Percentiles rank a stretch among this genome's conserved stretches.
phyloP scores from a whole-genome alignment of 2,113 vertebrate genomes.

The Rhodinocichla rosea region DNA sequence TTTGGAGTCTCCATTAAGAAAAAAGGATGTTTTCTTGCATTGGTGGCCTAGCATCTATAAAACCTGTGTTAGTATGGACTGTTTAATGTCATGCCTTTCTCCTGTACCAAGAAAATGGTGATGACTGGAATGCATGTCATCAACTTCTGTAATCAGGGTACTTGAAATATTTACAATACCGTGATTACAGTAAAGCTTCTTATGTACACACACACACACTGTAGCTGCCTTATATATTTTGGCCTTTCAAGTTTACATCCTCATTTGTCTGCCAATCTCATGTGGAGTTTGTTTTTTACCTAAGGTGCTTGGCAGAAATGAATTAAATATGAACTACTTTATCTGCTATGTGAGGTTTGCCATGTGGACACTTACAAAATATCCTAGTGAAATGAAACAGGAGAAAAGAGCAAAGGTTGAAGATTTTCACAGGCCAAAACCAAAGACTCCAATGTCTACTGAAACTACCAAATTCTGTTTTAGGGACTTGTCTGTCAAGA shows the following conservation, averaged over 20 bases:
- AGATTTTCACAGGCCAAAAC: not conserved
- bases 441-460: not conserved
- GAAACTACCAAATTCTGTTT: not conserved
- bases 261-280: not conserved
- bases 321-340: not conserved
- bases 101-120: not conserved
- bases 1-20: not conserved
- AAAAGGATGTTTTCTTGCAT: not conserved
- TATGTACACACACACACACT: not conserved
- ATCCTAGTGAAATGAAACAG: not conserved
- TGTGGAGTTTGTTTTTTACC: not conserved
- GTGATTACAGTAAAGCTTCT: not conserved
- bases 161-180: constrained; percentile 33
- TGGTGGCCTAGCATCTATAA: not conserved
- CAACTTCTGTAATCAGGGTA: constrained; percentile 33
- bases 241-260: not conserved
- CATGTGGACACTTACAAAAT: not conserved
- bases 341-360: not conserved
- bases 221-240: not conserved
- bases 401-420: not conserved
- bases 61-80: not conserved
- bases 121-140: constrained; percentile 44
- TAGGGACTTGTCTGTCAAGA: not conserved
- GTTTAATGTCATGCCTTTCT: not conserved
- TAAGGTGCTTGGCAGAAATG: not conserved